A percentile compares a stretch with the other conserved stretches of the same genome.
These are phyloP conservation scores for Pantelozetes paolii DNA, from an alignment of 2,888 invertebrate genomes.

Conservation along the genomic window DNA sequence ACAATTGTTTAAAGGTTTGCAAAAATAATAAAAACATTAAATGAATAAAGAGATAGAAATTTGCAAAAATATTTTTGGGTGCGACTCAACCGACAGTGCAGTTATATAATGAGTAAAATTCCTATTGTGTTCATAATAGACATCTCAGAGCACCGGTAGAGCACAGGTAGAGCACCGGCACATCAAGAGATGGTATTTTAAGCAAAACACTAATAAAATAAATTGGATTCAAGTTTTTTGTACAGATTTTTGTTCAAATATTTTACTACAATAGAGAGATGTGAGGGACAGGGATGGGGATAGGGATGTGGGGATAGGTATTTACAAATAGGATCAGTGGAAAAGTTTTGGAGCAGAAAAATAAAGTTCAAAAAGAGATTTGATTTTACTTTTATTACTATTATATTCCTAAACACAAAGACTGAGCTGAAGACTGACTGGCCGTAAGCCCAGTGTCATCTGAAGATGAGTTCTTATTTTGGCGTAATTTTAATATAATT, in stretches of 20 bases:
- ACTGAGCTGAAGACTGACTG: not conserved
- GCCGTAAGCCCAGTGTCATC: not conserved
- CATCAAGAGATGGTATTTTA: not conserved
- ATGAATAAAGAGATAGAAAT: not conserved
- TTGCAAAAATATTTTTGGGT: not conserved
- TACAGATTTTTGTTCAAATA: not conserved
- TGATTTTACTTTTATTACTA: not conserved
- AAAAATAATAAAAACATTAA: not conserved
- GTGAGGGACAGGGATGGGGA: not conserved
- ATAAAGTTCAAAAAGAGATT: not conserved
- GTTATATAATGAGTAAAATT: not conserved
- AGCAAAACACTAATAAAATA: not conserved
- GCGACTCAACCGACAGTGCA: not conserved
- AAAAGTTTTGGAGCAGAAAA: not conserved
- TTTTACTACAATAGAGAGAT: too few species aligned
- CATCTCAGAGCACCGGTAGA: not conserved
- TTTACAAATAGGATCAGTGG: not conserved
- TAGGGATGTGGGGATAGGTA: not conserved
- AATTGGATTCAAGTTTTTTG: not conserved
- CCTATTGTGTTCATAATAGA: not conserved
- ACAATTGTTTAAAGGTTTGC: not conserved
- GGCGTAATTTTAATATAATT: conserved; percentile 3
- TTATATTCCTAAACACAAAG: not conserved
- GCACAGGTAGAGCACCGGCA: not conserved
- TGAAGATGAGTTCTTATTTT: not conserved